Conservation (phyloP, 30 jellyfish, hydroid and myxozoan genomes). For the Aurelia sp. region DNA sequence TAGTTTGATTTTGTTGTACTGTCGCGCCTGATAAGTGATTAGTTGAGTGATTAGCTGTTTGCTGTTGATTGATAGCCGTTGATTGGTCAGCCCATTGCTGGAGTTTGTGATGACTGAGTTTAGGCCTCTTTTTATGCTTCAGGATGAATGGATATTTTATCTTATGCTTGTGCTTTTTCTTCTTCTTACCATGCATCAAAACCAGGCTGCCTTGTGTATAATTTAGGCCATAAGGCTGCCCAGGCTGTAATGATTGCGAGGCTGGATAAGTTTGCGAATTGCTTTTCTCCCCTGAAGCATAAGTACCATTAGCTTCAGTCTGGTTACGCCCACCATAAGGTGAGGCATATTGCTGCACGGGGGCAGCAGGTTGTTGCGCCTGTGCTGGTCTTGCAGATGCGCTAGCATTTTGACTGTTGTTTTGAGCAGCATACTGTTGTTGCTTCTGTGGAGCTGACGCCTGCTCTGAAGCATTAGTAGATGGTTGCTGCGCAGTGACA, state of each 20-base stretch:
- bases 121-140: slow-evolving; percentile 19
- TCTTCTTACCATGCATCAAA: slow-evolving; percentile 15
- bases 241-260: slow-evolving; percentile 18
- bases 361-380: not conserved
- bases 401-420: not conserved
- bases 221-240: slow-evolving; percentile 6
- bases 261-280: slow-evolving; percentile 56
- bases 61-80: not conserved
- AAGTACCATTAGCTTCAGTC: slow-evolving; percentile 36
- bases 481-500: not conserved
- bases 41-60: not conserved
- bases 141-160: slow-evolving; percentile 23
- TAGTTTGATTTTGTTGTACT: not conserved
- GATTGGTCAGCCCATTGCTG: not conserved
- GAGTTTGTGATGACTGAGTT: slow-evolving; percentile 4
- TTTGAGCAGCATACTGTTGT: not conserved
- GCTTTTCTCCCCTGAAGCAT: slow-evolving; percentile 82
- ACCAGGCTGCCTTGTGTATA: not conserved
- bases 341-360: slow-evolving; percentile 20
- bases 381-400: slow-evolving; percentile 13
- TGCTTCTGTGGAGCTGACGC: slow-evolving; percentile 10
- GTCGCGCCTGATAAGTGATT: no score
- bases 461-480: not conserved
- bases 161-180: not conserved
- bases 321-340: slow-evolving; percentile 28